phyloP scores from a whole-genome alignment of 2,797 vertebrate genomes.

The Vireo griseus region DNA sequence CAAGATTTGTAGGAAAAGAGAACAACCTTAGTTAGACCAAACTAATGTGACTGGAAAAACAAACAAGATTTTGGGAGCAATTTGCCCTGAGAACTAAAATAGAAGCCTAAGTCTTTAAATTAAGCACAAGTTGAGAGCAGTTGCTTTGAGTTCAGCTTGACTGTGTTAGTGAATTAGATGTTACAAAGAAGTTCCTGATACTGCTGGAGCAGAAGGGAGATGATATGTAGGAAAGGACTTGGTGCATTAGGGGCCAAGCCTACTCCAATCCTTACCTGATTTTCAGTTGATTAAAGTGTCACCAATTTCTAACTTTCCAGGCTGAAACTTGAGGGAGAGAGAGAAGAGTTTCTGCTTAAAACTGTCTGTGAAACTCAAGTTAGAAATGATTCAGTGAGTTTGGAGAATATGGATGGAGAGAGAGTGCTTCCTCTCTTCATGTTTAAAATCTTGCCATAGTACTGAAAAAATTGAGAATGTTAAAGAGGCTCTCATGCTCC shows the following conservation, averaged over 20 bases:
- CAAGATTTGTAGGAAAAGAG: neutral
- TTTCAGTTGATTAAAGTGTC: neutral
- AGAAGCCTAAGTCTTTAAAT: neutral
- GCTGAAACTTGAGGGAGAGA: neutral
- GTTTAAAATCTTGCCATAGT: neutral
- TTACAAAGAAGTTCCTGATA: neutral
- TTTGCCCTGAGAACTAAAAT: neutral
- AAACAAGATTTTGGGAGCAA: neutral
- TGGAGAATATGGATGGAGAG: neutral
- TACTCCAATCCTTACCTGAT: neutral
- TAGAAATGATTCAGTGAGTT: neutral
- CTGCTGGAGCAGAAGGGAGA: neutral
- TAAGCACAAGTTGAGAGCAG: neutral
- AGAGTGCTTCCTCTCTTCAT: rapidly evolving
- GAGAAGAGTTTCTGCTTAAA: neutral
- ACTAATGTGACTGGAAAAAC: neutral
- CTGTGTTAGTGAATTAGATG: neutral
- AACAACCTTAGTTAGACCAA: neutral
- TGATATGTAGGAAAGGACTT: neutral
- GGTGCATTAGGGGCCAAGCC: neutral
- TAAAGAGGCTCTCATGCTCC: neutral
- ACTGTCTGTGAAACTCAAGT: neutral
- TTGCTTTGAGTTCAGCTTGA: neutral
- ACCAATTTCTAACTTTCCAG: neutral
- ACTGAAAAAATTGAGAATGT: neutral